Evolutionary conservation across 2,888 invertebrate genomes (phyloP).

Genomic region (Drosophila paracracens): DNA sequence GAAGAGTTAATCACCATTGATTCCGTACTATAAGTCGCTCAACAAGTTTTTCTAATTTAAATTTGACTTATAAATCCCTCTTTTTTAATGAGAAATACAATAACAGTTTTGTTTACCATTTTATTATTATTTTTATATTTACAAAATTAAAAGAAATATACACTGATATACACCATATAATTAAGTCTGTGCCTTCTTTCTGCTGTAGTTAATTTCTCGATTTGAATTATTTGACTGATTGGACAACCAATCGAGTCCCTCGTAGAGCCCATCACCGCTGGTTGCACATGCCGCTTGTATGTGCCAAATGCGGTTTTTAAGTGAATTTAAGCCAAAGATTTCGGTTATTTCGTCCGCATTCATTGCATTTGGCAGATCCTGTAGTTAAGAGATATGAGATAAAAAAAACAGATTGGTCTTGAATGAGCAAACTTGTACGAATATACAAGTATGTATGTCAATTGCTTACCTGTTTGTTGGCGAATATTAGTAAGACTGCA

Average conservation of each 20-base stretch:
- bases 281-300: slow-evolving; percentile 99
- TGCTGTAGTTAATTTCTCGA: slow-evolving; percentile 88
- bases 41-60: slow-evolving; percentile 42
- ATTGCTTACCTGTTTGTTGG: slow-evolving; percentile 96
- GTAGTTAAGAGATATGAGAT: slow-evolving; percentile 65
- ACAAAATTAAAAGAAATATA: slow-evolving; percentile 75
- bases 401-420: neutral
- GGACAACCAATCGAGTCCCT: slow-evolving; percentile 99
- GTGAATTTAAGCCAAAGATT: slow-evolving; percentile 98
- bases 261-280: slow-evolving; percentile 99
- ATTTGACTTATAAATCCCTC: slow-evolving; percentile 69
- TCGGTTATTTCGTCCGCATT: slow-evolving; percentile 99
- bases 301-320: slow-evolving; percentile 99
- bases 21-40: slow-evolving; percentile 16
- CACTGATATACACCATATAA: slow-evolving; percentile 69
- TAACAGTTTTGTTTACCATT: slow-evolving; percentile 72
- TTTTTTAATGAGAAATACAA: slow-evolving; percentile 72
- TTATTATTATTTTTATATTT: slow-evolving; percentile 75
- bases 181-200: slow-evolving; percentile 41
- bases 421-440: too few species aligned
- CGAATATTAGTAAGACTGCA: slow-evolving; percentile 99
- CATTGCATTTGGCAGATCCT: slow-evolving; percentile 99
- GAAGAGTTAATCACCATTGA: neutral
- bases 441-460: too few species aligned
- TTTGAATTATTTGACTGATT: slow-evolving; percentile 99